These are phyloP conservation scores for Sicus ferrugineus DNA, from an alignment of 2,888 invertebrate species.

Conservation along the genomic window DNA sequence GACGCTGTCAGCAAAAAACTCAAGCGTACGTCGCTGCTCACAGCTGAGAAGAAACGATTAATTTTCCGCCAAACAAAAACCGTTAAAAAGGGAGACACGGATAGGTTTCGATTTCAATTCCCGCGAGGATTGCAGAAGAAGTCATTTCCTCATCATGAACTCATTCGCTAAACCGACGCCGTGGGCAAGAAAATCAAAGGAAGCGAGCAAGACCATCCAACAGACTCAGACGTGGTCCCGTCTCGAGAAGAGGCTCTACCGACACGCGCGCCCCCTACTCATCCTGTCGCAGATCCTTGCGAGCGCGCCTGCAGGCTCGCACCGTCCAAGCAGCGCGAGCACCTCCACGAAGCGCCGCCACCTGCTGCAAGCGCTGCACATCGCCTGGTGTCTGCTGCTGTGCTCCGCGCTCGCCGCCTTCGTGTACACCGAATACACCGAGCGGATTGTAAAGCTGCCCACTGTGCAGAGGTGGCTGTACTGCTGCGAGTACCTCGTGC, in stretches of 20 bases:
- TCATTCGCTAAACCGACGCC: not conserved
- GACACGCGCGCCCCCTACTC: constrained; percentile 35
- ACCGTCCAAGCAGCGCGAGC: constrained; percentile 22
- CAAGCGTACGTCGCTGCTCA: too few species aligned
- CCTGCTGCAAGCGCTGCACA: constrained; percentile 36
- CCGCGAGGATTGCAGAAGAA: not conserved
- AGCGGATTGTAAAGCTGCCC: constrained; percentile 38
- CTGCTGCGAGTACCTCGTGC: constrained; percentile 45
- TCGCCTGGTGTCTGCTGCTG: constrained; percentile 42
- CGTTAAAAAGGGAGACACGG: too few species aligned
- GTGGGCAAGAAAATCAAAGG: not conserved
- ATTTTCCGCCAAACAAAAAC: too few species aligned
- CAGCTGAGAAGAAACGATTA: too few species aligned
- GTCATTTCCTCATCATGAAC: not conserved
- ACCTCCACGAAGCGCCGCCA: not conserved
- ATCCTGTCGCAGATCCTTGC: constrained; percentile 43
- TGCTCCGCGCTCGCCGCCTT: constrained; percentile 34
- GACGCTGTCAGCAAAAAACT: too few species aligned
- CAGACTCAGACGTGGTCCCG: not conserved
- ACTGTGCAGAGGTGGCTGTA: constrained; percentile 45
- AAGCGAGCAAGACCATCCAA: not conserved
- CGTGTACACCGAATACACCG: constrained; percentile 39
- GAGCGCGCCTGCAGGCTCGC: constrained; percentile 42
- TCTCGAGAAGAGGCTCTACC: constrained; percentile 35
- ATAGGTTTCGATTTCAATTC: too few species aligned